phyloP scores from a whole-genome alignment of 2,797 vertebrate species.

The Phataginus tricuspis region DNA sequence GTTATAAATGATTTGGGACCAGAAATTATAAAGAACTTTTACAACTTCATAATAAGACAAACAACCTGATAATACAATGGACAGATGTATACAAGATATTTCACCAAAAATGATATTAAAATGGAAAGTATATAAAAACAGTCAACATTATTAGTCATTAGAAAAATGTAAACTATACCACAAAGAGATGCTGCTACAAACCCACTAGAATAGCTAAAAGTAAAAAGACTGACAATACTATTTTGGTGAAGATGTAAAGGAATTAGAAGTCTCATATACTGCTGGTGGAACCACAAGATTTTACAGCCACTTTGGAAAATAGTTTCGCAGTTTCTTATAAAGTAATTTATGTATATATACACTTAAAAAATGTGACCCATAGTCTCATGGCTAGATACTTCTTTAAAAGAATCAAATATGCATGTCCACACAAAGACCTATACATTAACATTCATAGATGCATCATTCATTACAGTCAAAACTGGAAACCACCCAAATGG shows the following conservation, averaged over 20 bases:
- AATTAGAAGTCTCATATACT: conserved; percentile 6
- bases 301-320: conserved; percentile 25
- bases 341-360: neutral
- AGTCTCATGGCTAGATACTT: neutral
- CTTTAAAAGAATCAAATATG: neutral
- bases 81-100: neutral
- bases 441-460: neutral
- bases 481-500: neutral
- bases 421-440: neutral
- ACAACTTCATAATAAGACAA: neutral
- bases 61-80: neutral
- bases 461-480: neutral
- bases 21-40: conserved; percentile 14
- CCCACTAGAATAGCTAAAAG: no score
- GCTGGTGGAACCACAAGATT: conserved; percentile 35
- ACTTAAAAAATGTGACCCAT: neutral
- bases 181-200: conserved; percentile 1
- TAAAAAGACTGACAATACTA: conserved; percentile 56
- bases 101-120: conserved; percentile 33
- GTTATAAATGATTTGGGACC: neutral
- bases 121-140: conserved; percentile 29
- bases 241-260: conserved; percentile 53
- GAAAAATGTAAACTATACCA: conserved; percentile 66
- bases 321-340: neutral
- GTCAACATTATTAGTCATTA: conserved; percentile 59